Percentiles rank a stretch among this genome's conserved stretches.
Conservation (phyloP, 1,140 invertebrate genomes). For the Ectropis grisescens region DNA sequence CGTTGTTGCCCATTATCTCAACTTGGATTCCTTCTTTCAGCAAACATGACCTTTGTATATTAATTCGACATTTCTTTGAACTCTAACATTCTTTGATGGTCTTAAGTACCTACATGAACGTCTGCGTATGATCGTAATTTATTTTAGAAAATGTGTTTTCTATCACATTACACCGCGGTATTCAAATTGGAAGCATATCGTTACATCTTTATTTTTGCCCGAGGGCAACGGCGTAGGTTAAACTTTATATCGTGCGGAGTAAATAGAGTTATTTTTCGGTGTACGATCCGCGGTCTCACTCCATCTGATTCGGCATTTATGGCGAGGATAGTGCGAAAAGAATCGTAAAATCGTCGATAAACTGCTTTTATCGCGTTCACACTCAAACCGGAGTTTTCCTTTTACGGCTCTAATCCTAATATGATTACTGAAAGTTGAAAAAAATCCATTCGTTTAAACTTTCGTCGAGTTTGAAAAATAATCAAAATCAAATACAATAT, state of each 20-base stretch:
- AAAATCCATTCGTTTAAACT: neutral
- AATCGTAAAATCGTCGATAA: constrained; percentile 56
- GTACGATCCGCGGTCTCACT: constrained; percentile 44
- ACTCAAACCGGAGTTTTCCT: constrained; percentile 42
- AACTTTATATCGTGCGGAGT: constrained; percentile 20
- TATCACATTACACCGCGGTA: no score
- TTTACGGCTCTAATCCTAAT: constrained; percentile 30
- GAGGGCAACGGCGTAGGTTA: constrained; percentile 14
- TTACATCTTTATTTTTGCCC: constrained; percentile 9
- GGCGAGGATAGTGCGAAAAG: constrained; percentile 42
- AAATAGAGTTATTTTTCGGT: constrained; percentile 40
- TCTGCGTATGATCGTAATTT: no score
- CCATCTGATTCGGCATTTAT: constrained; percentile 55
- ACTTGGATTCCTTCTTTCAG: no score
- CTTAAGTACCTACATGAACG: no score
- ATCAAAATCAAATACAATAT: constrained; percentile 22
- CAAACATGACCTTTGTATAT: no score
- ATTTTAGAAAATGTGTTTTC: no score
- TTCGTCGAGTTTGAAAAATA: constrained; percentile 5
- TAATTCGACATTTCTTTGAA: no score
- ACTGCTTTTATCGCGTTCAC: constrained; percentile 36
- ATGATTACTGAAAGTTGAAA: constrained; percentile 11
- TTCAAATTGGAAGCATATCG: no score
- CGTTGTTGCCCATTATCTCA: no score
- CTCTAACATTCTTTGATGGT: no score